A percentile compares a stretch with the other conserved stretches of the same genome.
Conservation (phyloP, 2,113 vertebrate species). For the Colossoma macropomum region DNA sequence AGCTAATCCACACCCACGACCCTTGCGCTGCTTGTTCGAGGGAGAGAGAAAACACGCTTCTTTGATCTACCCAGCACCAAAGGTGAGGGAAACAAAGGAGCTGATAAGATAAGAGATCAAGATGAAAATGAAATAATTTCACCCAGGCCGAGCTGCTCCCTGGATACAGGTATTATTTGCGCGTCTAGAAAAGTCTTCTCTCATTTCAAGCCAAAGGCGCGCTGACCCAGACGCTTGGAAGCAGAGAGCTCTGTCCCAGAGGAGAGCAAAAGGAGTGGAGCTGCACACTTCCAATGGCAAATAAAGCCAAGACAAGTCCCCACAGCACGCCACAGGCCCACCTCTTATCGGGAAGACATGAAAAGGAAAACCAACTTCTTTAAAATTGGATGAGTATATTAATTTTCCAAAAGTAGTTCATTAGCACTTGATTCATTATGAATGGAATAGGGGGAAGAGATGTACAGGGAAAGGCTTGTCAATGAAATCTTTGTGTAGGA, state of each 20-base stretch:
- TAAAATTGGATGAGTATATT: conserved; percentile 59
- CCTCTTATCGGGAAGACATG: conserved; percentile 50
- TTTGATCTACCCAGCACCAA: conserved; percentile 59
- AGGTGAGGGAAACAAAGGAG: conserved; percentile 57
- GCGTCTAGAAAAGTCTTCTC: conserved; percentile 44
- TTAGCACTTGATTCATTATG: conserved; percentile 64
- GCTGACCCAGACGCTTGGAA: conserved; percentile 53
- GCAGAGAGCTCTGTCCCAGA: conserved; percentile 27
- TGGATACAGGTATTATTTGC: conserved; percentile 51
- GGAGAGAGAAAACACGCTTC: conserved; percentile 51
- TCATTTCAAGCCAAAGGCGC: conserved; percentile 55
- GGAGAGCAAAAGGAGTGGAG: conserved; percentile 42
- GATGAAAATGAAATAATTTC: conserved; percentile 61
- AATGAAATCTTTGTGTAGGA: conserved; percentile 51
- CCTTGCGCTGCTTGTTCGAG: conserved; percentile 36
- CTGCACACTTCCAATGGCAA: conserved; percentile 49
- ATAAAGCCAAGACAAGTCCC: conserved; percentile 47
- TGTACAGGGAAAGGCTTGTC: conserved; percentile 52
- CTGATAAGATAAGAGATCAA: conserved; percentile 59
- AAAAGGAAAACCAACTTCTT: conserved; percentile 57
- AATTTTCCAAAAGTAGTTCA: conserved; percentile 66
- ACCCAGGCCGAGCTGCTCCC: conserved; percentile 43
- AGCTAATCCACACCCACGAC: conserved; percentile 58
- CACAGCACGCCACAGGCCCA: conserved; percentile 10
- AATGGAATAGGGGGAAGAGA: conserved; percentile 46